Percentiles rank a stretch among this genome's conserved stretches.
phyloP scores from a whole-genome alignment of 2,797 vertebrate genomes.

The Orientallactaga sibirica region DNA sequence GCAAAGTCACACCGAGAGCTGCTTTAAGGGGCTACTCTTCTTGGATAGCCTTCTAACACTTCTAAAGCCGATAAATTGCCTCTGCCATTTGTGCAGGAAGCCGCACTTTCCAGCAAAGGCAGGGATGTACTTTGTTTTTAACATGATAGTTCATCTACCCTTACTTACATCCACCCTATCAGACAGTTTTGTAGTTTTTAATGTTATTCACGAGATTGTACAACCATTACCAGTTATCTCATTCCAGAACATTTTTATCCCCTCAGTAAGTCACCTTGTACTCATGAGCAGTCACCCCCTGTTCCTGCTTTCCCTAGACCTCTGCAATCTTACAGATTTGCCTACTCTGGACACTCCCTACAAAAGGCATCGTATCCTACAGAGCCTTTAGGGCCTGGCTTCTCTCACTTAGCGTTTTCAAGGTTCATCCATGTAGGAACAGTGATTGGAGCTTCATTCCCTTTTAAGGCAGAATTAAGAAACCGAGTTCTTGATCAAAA shows the following conservation, averaged over 20 bases:
- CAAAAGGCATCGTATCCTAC: neutral
- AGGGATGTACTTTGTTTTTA: neutral
- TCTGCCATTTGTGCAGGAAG: conserved; percentile 18
- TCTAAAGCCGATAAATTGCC: neutral
- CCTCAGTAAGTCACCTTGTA: neutral
- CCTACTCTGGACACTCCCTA: neutral
- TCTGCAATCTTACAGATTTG: neutral
- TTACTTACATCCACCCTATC: conserved; percentile 20
- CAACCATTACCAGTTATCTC: conserved; percentile 3
- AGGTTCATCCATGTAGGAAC: conserved; percentile 8
- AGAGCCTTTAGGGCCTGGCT: neutral
- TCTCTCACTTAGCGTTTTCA: conserved; percentile 48
- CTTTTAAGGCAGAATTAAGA: conserved; percentile 55
- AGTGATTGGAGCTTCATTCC: conserved; percentile 1
- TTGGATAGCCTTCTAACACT: neutral
- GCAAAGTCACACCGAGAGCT: neutral
- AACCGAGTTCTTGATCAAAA: neutral
- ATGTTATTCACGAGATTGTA: conserved; percentile 29
- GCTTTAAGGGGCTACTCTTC: neutral
- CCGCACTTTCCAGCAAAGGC: neutral
- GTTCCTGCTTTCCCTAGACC: neutral
- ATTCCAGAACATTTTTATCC: conserved; percentile 46
- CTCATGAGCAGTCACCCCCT: neutral
- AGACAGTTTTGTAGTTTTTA: neutral
- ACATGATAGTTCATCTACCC: conserved; percentile 47